Evolutionary conservation across 2,888 invertebrate genomes (phyloP).

Genomic region (Macroteleia sp.): DNA sequence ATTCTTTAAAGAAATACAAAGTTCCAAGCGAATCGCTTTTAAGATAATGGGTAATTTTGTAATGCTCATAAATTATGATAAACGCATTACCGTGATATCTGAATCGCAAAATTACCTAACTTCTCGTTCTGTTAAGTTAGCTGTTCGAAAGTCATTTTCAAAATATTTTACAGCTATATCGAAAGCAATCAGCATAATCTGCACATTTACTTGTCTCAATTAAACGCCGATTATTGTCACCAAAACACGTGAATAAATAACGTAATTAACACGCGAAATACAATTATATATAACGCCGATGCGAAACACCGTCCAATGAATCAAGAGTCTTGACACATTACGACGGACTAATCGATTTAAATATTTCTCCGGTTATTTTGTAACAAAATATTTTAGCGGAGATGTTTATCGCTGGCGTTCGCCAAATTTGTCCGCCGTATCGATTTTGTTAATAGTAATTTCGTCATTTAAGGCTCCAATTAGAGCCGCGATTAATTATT

Average conservation of each 20-base stretch:
- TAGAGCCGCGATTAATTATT: constrained; percentile 12
- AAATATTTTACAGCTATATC: constrained; percentile 48
- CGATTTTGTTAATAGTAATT: constrained; percentile 10
- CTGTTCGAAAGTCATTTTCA: constrained; percentile 26
- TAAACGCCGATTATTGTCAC: constrained; percentile 57
- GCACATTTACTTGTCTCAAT: constrained; percentile 58
- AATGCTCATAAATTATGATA: constrained; percentile 40
- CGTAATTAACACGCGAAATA: constrained; percentile 51
- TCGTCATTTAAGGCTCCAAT: neutral
- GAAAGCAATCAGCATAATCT: constrained; percentile 53
- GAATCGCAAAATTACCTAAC: constrained; percentile 20
- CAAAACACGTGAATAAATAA: constrained; percentile 55
- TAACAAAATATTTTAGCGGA: constrained; percentile 12
- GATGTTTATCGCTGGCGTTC: constrained; percentile 7
- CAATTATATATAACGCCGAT: constrained; percentile 39
- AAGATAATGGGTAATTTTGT: no score
- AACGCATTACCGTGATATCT: constrained; percentile 39
- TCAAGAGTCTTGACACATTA: constrained; percentile 49
- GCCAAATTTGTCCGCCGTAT: constrained; percentile 20
- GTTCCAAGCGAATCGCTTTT: no score
- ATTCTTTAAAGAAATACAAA: no score
- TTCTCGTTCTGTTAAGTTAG: constrained; percentile 22
- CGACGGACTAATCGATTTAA: constrained; percentile 47
- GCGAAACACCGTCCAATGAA: constrained; percentile 33
- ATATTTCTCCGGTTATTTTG: constrained; percentile 24